Conservation (phyloP, 1,140 invertebrate species). For the Aphelinus certus region DNA sequence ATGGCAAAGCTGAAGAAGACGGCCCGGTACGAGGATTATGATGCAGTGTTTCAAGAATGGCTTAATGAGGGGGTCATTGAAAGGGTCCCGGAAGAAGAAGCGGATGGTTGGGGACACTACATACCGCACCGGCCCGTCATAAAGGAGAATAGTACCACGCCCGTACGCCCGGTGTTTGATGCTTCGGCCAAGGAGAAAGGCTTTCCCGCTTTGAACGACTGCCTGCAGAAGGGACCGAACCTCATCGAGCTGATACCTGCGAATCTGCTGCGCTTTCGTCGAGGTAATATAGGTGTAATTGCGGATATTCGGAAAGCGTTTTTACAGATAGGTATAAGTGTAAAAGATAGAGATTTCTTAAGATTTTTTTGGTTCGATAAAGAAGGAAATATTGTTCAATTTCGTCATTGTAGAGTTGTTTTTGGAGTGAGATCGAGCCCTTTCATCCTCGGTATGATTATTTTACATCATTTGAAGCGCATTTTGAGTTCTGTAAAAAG, state of each 20-base stretch:
- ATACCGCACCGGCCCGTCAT: conserved; percentile 43
- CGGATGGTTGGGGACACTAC: no score
- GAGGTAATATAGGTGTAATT: conserved; percentile 51
- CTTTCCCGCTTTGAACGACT: conserved; percentile 52
- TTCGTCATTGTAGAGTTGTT: conserved; percentile 47
- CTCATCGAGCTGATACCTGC: conserved; percentile 36
- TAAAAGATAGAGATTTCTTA: conserved; percentile 12
- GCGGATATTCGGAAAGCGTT: conserved; percentile 62
- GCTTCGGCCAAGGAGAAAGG: conserved; percentile 31
- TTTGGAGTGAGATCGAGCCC: conserved; percentile 49
- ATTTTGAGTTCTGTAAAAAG: background rate
- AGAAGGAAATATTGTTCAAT: conserved; percentile 21
- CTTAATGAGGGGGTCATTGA: conserved; percentile 42
- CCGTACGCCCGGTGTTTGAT: conserved; percentile 43
- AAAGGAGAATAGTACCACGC: conserved; percentile 38
- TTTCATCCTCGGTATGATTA: conserved; percentile 49
- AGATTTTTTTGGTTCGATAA: no score
- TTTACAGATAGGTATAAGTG: conserved; percentile 52
- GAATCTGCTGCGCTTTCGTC: conserved; percentile 54
- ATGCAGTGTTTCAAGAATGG: conserved; percentile 39
- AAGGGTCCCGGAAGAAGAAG: conserved; percentile 22
- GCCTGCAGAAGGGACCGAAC: conserved; percentile 50
- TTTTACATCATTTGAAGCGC: conserved; percentile 42
- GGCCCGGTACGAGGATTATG: conserved; percentile 27
- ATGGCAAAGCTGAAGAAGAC: background rate